Percentiles rank a stretch among this genome's conserved stretches.
phyloP scores from a whole-genome alignment of 2,797 vertebrate genomes.

The Myotis pilosus region DNA sequence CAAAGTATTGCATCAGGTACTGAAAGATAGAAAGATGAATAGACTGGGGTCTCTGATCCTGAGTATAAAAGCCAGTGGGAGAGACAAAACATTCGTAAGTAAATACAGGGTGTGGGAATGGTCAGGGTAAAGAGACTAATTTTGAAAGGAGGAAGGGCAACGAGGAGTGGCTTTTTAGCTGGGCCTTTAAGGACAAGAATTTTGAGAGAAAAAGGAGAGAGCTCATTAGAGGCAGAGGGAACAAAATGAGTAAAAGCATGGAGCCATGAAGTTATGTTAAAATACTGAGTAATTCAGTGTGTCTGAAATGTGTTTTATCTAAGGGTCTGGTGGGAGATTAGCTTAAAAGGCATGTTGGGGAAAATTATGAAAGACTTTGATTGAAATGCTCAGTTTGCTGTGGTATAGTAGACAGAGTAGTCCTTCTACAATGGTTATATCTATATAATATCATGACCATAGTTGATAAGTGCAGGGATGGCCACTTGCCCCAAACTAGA shows the following conservation, averaged over 20 bases:
- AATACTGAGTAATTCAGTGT: not conserved
- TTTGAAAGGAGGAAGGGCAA: not conserved
- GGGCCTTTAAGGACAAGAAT: slow-evolving; percentile 26
- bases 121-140: not conserved
- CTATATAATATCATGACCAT: not conserved
- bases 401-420: not conserved
- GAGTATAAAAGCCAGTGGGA: not conserved
- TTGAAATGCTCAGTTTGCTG: not conserved
- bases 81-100: not conserved
- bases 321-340: not conserved
- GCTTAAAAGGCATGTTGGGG: slow-evolving; percentile 23
- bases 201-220: not conserved
- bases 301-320: slow-evolving; percentile 14
- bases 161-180: not conserved
- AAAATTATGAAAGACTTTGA: slow-evolving; percentile 1
- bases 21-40: not conserved
- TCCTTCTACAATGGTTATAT: not conserved
- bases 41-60: not conserved
- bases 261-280: not conserved
- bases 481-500: not conserved
- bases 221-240: slow-evolving; percentile 17
- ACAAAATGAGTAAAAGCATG: not conserved
- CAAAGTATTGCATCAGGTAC: not conserved
- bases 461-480: not conserved
- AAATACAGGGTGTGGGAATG: not conserved